Evolutionary conservation across 2,888 invertebrate species (phyloP).

Genomic region (Agrilus cyanescens): DNA sequence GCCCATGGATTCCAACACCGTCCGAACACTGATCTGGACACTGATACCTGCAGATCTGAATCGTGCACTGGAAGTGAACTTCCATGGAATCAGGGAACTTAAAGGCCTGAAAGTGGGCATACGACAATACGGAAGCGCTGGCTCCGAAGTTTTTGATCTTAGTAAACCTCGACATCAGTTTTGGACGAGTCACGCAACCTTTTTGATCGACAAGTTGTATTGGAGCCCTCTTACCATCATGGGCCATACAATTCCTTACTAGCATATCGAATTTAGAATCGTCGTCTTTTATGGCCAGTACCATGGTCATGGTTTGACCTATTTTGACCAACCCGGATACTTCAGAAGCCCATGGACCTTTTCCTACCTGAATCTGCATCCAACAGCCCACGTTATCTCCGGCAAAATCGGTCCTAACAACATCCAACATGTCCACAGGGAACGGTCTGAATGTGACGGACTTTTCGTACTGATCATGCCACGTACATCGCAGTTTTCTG

Average conservation of each 20-base stretch:
- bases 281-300: constrained; percentile 87
- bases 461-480: constrained; percentile 93
- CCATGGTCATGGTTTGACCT: constrained; percentile 95
- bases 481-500: constrained; percentile 80
- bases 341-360: constrained; percentile 92
- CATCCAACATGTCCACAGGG: constrained; percentile 91
- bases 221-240: constrained; percentile 86
- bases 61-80: constrained; percentile 91
- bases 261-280: constrained; percentile 93
- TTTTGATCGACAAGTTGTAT: constrained; percentile 87
- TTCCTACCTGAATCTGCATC: constrained; percentile 96
- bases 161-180: constrained; percentile 85
- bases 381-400: constrained; percentile 94
- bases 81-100: constrained; percentile 96
- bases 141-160: constrained; percentile 94
- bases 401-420: constrained; percentile 88
- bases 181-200: constrained; percentile 85
- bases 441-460: constrained; percentile 89
- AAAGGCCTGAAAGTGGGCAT: constrained; percentile 90
- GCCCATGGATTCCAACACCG: constrained; percentile 23
- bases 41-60: constrained; percentile 85
- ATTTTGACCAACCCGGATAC: constrained; percentile 90
- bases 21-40: constrained; percentile 88
- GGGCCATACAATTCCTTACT: constrained; percentile 87
- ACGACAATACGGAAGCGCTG: constrained; percentile 81